These are phyloP conservation scores for Bombus vancouverensis DNA, from an alignment of 1,140 invertebrate species.

Conservation along the genomic window DNA sequence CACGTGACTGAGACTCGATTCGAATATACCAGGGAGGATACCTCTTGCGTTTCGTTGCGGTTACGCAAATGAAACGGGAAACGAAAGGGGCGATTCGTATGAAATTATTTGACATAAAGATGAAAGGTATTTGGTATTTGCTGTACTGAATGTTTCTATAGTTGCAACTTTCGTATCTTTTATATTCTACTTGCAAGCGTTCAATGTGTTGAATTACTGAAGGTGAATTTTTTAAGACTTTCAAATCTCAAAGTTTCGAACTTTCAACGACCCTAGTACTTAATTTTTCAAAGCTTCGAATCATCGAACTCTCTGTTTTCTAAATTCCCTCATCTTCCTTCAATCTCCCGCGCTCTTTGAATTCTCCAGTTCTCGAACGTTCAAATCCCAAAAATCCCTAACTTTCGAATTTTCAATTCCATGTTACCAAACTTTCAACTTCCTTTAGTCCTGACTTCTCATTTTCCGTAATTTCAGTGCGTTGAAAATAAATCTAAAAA, in stretches of 20 bases:
- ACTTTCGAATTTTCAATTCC: background rate
- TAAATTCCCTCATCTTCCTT: background rate
- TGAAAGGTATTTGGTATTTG: background rate
- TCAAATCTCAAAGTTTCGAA: background rate
- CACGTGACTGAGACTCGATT: conserved; percentile 58
- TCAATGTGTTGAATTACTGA: background rate
- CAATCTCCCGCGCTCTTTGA: background rate
- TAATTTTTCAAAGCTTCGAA: background rate
- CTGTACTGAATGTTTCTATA: background rate
- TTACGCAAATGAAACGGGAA: conserved; percentile 2
- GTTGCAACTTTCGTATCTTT: too few species aligned
- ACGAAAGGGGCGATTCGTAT: conserved; percentile 3
- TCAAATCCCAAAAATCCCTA: background rate
- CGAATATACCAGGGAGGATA: conserved; percentile 25
- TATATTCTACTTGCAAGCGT: background rate
- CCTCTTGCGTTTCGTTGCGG: background rate
- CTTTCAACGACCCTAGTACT: too few species aligned
- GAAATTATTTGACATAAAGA: background rate
- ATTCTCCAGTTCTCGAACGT: background rate
- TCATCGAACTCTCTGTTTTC: background rate
- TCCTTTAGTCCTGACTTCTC: background rate
- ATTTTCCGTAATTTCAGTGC: too few species aligned
- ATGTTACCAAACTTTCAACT: background rate
- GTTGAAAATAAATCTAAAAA: background rate
- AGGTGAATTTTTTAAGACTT: background rate